Base-by-base conservation (phyloP, 2,888 invertebrate species). In the Brenthis daphne region DNA sequence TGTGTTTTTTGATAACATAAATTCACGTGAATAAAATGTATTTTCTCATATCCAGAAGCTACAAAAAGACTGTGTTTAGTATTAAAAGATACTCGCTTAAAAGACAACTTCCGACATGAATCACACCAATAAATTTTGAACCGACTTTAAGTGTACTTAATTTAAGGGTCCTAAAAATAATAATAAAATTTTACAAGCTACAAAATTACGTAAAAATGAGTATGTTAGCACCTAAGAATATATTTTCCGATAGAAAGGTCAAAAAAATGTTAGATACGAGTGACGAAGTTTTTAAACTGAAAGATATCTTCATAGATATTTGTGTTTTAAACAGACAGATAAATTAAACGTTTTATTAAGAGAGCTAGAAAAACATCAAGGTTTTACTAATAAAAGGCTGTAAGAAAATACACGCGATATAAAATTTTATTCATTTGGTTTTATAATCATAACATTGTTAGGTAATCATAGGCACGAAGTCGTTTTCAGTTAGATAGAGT, bases 161-260 rank as follows among this genome's bases (percentile, higher is more conserved):
- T 70, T 72, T 71, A 73, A 71, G 69, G 67, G 43, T 65, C 61
- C 61, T 76, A 71, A 75, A 74, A 73, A 69, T 71, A 67, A 71
- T 72, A 76, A 75, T 76, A 76, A 76, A 75, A 72, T 70, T 69
- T 75, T 66, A 76, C 70, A 73, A 56, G 68, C 71, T 64, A 69
- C 72, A 55, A 72, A 73, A 71, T 73, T 73, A 75, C 74, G 75
- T 76, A 73, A 73, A 76, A 74, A 74, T 72, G 67, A 69, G 67
- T 58, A 65, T 64, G 69, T 75, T 70, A 71, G 71, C 68, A 57
- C 66, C 66, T 50, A 63, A 71, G 57, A 58, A 6, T 48, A 37
- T 20, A 16, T 57, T 57, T 6, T 57, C 8, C 14, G 2, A 47
- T 11, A 47, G 13, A 48, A 48, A 24, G 1, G 24, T 58, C 47